These are phyloP conservation scores for Pammene fasciana DNA, from an alignment of 2,888 invertebrate genomes.

Conservation along the genomic window DNA sequence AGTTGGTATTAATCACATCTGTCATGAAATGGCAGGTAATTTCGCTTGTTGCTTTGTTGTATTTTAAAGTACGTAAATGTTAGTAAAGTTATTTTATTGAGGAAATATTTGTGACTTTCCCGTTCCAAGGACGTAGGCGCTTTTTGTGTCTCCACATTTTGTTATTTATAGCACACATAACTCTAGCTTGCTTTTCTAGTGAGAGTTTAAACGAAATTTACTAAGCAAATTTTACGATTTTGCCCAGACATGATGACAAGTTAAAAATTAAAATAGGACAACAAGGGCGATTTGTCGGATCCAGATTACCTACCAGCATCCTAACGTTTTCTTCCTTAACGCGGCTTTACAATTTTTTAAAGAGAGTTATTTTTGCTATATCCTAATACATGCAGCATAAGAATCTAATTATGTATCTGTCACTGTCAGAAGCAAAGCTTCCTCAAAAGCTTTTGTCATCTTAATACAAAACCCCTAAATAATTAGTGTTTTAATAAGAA, in stretches of 20 bases:
- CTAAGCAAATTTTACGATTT: too few relatives aligned
- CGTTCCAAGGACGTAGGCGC: too few relatives aligned
- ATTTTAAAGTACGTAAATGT: neutral
- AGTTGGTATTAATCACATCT: conserved; percentile 18
- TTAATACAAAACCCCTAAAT: conserved; percentile 38
- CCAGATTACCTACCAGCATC: conserved; percentile 1
- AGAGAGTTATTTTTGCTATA: neutral
- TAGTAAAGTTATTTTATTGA: neutral
- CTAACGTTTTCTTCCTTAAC: neutral
- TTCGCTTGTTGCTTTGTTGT: conserved; percentile 1
- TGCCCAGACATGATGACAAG: neutral
- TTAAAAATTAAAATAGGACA: conserved; percentile 1
- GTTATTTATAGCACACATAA: too few relatives aligned
- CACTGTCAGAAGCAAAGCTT: conserved; percentile 31
- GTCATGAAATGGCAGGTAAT: conserved; percentile 15
- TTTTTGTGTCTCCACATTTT: too few relatives aligned
- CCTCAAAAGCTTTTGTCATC: conserved; percentile 32
- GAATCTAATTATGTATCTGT: conserved; percentile 15
- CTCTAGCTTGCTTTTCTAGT: too few relatives aligned
- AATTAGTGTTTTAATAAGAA: conserved; percentile 40
- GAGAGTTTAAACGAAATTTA: too few relatives aligned
- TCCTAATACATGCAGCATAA: conserved; percentile 20
- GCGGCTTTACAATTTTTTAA: conserved; percentile 18
- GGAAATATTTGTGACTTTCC: neutral
- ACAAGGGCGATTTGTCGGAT: neutral